Evolutionary conservation across 2,113 vertebrate genomes (phyloP), one percentile per base, ranked within the genome.

Genomic region (Arenaria interpres): DNA sequence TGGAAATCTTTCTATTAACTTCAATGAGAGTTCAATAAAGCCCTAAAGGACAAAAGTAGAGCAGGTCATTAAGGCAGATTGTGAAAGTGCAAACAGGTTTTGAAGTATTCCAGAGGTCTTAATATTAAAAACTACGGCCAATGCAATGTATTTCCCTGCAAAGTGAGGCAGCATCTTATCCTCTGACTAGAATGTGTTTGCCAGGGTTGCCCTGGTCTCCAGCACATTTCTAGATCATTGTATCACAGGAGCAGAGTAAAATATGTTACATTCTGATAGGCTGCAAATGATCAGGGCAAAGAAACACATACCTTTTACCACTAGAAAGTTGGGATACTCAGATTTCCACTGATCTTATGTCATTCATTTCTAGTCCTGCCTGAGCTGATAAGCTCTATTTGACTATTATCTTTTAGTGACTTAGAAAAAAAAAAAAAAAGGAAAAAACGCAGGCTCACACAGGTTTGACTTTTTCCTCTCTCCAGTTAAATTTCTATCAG

Each of bases 31-130:
- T 59, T 94, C 90, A 88, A 12, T 62, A 43, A 96, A 96, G 56
- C 66, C 88, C 77, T 82, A 64, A 89, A 88, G 68, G 48, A 96
- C 83, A 95, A 81, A 80, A 93, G 51, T 25, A 92, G 33, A 90
- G 23, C 43, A 86, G 51, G 77, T 87, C 48, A 59, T 71, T 94
- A 93, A 41, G 51, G 85, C 50, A 95, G 68, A 78, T 2, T 71
- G 37, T 74, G 68, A 88, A 90, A 86, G 56, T 32, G 60, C 35
- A 14, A 96, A 90, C 63, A 56, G 33, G 19, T 90, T 78, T 94
- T 84, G 39, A 94, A 93, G 28, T 68, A 75, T 84, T 77, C 54
- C 2, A 1, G 10, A 64, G 25, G 35, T 25, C 39, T 56, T 72
- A 85, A 68, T 56, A 83, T 78, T 68, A 81, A 90, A 80, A 89